Evolutionary conservation across 23 tunicate genomes (phyloP).

Genomic region (Styela plicata): DNA sequence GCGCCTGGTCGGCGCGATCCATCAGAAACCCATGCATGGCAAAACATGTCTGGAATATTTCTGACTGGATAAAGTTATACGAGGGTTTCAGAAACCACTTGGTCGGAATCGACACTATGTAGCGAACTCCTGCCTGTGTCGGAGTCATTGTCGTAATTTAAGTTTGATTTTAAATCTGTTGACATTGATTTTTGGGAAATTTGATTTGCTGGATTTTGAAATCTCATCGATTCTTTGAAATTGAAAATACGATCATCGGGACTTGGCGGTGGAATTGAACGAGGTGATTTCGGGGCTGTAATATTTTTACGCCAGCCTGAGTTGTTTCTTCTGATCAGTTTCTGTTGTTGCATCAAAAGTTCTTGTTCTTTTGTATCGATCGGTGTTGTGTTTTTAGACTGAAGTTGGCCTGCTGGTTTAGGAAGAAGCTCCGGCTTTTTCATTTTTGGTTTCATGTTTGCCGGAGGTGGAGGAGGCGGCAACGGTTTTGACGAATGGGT

Average conservation of each 20-base stretch:
- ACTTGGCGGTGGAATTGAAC: background rate
- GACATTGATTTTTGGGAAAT: background rate
- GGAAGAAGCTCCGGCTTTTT: conserved; percentile 14
- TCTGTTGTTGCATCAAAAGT: conserved; percentile 45
- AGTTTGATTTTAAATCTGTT: background rate
- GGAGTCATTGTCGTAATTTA: conserved; percentile 76
- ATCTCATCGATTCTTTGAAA: background rate
- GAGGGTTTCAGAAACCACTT: conserved; percentile 72
- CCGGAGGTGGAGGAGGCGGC: conserved; percentile 19
- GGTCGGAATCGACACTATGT: conserved; percentile 79
- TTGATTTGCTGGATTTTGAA: background rate
- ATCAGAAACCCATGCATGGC: too few relatives aligned
- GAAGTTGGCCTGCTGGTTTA: conserved; percentile 40
- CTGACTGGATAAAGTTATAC: too few relatives aligned
- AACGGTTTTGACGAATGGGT: background rate
- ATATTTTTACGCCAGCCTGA: conserved; percentile 15
- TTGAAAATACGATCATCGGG: background rate
- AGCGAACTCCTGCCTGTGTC: conserved; percentile 90
- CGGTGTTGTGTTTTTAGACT: background rate
- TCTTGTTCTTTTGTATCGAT: conserved; percentile 28
- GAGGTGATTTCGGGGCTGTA: background rate
- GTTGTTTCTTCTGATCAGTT: conserved; percentile 76
- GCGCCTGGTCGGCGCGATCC: too few relatives aligned
- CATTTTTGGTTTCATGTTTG: conserved; percentile 2
- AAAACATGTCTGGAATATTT: too few relatives aligned